Base-by-base conservation (phyloP, 2,797 vertebrate genomes). In the Enteromius mattozi region DNA sequence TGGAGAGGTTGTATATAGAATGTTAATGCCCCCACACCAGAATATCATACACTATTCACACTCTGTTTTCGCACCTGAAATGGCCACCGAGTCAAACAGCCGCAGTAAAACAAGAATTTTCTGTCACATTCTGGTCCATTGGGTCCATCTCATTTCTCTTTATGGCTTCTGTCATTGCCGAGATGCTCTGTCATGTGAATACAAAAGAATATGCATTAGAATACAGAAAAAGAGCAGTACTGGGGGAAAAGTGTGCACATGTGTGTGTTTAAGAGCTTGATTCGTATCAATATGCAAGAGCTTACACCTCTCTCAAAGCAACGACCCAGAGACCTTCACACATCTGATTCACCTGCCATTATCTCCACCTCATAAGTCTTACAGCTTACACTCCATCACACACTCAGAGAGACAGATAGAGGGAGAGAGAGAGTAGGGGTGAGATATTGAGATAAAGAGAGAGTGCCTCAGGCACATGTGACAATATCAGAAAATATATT, bases 321-420 rank as follows among this genome's bases (percentile, higher is more conserved):
- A 79, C 6, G 76, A 66, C 81, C 85, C 19, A 56, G 47, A 79
- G 85, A 74, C 81, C 85, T 86, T 86, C 75, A 86, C 66, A 79
- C 80, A 78, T 78, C 35, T 56, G 47, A 77, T 82, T 74, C 75
- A 82, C 76, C 59, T 82, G 75, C 76, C 70, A 79, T 82, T 83
- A 86, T 79, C 49, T 86, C 68, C 47, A 72, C 68, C 72, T 82
- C 85, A 86, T 78, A 72, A 71, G 70, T 82, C 68, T 79, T 79
- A 82, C 56, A 65, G 80, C 54, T 72, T 37, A 83, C 82, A 83
- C 74, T 83, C 37, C 82, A 83, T 83, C 82, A 83, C 47, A 78
- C 82, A 83, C 65, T 77, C 3, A 35, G 2, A 65, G 12, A 56
- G 72, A 82, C 4, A 45, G 51, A 81, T 21, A 74, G 54, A 82